Base-by-base conservation (phyloP, 2,113 vertebrate genomes). In the Microtus pennsylvanicus region DNA sequence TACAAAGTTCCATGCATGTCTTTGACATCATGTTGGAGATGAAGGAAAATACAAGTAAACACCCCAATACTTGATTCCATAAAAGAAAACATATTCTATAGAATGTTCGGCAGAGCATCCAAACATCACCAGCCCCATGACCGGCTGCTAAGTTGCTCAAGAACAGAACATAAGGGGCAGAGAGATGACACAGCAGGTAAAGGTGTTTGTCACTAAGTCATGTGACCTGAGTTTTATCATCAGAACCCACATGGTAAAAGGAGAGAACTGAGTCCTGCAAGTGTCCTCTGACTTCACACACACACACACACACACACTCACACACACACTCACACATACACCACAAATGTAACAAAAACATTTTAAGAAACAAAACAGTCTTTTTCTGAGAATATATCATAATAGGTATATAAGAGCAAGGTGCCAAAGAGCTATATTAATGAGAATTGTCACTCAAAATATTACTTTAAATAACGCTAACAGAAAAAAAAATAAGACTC, bases 21-120 rank as follows among this genome's bases (percentile, higher is more conserved):
- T 89, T 95, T 78, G 50, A 58, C 52, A 94, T 69, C 52, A 38
- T 81, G 45, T 74, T 63, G 87, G 77, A 90, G 76, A 90, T 75
- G 80, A 94, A 72, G 70, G 86, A 55, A 92, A 77, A 63, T 72
- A 67, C 86, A 94, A 83, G 17, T 22, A 28, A 83, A 30, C 69
- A n/a, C 28, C 45, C 61, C 16, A 22, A 28, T 58, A 42, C 45
- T 89, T 50, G 50, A 86, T 83, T 90, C 21, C 17, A 47, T 47
- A 77, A 92, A 96, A 85, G n/a, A 63, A 70, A 50, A 88, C 85
- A 33, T 75, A 50, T 14, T 72, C 24, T 42, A 2, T 52, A 61
- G 58, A 72, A n/a, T 72, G 33, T 58, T 86, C 72, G 50, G 5
- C 33, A 24, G 16, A 45, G 17, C 14, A 86, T 91, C 63, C 30